These are phyloP conservation scores for Microvelia longipes DNA, from an alignment of 1,140 invertebrate species.

Conservation along the genomic window DNA sequence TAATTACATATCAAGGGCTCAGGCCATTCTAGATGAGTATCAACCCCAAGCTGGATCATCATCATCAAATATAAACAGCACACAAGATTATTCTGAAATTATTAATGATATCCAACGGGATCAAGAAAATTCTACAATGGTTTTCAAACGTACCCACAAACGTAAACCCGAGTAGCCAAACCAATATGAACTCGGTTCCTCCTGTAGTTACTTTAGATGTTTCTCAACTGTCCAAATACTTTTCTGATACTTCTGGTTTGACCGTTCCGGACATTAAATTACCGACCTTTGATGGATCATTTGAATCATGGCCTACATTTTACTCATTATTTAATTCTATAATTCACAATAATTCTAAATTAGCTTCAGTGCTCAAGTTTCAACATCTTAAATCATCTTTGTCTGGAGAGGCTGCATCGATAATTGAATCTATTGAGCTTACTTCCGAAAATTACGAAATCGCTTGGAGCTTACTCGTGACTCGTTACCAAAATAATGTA, in stretches of 20 bases:
- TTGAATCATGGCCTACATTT: background rate
- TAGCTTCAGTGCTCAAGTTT: background rate
- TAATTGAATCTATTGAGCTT: background rate
- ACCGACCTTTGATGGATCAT: background rate
- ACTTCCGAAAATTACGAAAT: background rate
- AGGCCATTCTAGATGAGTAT: too few species aligned
- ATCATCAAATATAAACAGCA: too few species aligned
- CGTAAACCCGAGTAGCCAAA: background rate
- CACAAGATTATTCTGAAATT: background rate
- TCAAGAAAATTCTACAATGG: background rate
- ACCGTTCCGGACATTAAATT: background rate
- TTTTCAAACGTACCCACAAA: background rate
- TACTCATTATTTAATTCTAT: background rate
- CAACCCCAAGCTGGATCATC: too few species aligned
- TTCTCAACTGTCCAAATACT: background rate
- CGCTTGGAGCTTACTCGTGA: background rate
- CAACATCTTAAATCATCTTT: background rate
- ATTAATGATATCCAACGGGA: background rate
- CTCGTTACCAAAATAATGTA: background rate
- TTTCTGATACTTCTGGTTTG: background rate
- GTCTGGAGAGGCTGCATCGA: background rate
- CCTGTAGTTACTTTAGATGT: background rate
- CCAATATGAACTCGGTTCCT: background rate
- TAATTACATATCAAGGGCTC: background rate
- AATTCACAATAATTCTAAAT: background rate